Conservation (phyloP, 2,888 invertebrate species). For the Eugnorisma glareosa region DNA sequence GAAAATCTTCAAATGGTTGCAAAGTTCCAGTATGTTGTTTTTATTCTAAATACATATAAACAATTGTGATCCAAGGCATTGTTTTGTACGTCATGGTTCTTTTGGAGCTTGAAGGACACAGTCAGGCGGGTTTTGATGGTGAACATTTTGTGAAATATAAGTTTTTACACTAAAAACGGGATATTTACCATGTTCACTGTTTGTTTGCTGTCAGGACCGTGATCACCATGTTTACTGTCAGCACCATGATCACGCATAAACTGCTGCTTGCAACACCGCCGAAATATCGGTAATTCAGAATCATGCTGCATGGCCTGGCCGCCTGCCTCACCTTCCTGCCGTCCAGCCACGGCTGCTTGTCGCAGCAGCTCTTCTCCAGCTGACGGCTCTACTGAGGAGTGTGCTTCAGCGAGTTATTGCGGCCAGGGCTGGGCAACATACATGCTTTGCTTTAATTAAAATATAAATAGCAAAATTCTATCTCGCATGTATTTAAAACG, state of each 20-base stretch:
- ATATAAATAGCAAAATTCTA: too few species aligned
- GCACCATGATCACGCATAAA: too few species aligned
- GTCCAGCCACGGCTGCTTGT: constrained; percentile 94
- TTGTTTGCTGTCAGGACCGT: too few species aligned
- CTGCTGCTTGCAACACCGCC: too few species aligned
- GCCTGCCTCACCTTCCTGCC: constrained; percentile 91
- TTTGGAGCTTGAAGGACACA: background rate
- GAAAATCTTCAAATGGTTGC: constrained; percentile 35
- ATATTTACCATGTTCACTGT: too few species aligned
- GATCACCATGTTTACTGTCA: too few species aligned
- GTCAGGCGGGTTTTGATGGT: too few species aligned
- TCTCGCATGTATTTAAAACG: too few species aligned
- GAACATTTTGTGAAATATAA: background rate
- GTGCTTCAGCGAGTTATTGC: constrained; percentile 93
- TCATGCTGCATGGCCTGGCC: constrained; percentile 90
- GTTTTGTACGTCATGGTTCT: background rate
- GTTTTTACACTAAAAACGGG: too few species aligned
- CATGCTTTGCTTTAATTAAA: too few species aligned
- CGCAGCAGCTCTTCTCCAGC: constrained; percentile 95
- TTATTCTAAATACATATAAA: background rate
- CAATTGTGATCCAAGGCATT: background rate
- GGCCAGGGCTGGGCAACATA: too few species aligned
- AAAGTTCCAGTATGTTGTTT: constrained; percentile 16
- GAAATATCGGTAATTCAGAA: too few species aligned
- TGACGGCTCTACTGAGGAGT: constrained; percentile 97